Evolutionary conservation across 2,888 invertebrate species (phyloP).

Genomic region (Antheraea assamensis): DNA sequence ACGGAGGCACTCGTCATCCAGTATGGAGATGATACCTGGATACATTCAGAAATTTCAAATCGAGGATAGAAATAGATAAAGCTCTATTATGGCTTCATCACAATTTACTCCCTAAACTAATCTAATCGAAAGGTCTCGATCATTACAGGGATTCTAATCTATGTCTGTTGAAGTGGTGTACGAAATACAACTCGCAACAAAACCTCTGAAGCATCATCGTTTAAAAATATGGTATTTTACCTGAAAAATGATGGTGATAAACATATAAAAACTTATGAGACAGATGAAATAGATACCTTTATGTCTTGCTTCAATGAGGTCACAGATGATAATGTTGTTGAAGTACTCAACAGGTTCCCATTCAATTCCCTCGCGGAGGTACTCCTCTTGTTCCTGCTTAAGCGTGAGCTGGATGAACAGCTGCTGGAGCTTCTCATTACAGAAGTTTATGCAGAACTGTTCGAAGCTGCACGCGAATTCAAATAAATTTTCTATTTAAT

Average conservation of each 20-base stretch:
- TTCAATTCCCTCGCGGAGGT: constrained; percentile 93
- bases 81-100: too few relatives aligned
- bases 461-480: constrained; percentile 83
- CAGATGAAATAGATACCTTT: constrained; percentile 80
- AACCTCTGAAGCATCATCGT: too few relatives aligned
- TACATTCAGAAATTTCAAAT: constrained; percentile 10
- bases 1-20: constrained; percentile 96
- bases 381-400: constrained; percentile 96
- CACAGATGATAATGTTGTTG: constrained; percentile 96
- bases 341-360: constrained; percentile 95
- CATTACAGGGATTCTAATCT: too few relatives aligned
- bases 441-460: constrained; percentile 97
- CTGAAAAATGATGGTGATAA: not conserved
- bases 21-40: constrained; percentile 89
- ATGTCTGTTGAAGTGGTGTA: too few relatives aligned
- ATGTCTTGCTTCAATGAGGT: constrained; percentile 94
- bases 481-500: not conserved
- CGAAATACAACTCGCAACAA: too few relatives aligned
- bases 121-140: too few relatives aligned
- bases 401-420: constrained; percentile 95
- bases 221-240: too few relatives aligned
- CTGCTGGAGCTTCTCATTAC: constrained; percentile 97
- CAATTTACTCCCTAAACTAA: too few relatives aligned
- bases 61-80: too few relatives aligned
- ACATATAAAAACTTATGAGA: not conserved